Conservation (phyloP, 2,888 invertebrate genomes). For the Lydus trimaculatus region DNA sequence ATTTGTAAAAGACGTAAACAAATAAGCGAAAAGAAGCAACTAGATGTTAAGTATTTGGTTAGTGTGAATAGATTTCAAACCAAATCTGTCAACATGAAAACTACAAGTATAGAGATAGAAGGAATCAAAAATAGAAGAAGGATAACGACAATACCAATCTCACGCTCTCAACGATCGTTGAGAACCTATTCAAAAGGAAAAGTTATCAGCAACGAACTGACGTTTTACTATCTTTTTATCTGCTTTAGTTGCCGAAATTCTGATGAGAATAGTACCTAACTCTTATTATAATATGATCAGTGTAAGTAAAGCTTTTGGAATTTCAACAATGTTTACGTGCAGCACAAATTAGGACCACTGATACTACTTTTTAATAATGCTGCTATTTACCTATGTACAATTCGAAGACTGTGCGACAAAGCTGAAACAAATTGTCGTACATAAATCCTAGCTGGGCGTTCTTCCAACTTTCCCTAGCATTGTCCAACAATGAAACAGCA, state of each 20-base stretch:
- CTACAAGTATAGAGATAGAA: background rate
- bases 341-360: no score
- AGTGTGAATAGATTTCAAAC: background rate
- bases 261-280: background rate
- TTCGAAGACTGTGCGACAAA: slow-evolving; percentile 68
- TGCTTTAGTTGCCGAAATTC: background rate
- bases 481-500: slow-evolving; percentile 70
- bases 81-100: background rate
- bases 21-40: background rate
- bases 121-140: background rate
- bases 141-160: slow-evolving; percentile 6
- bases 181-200: background rate
- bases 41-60: background rate
- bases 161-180: background rate
- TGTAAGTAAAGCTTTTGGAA: no score
- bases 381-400: slow-evolving; percentile 70
- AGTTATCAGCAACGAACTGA: background rate
- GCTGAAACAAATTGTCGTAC: slow-evolving; percentile 74
- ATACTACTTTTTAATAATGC: background rate
- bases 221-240: slow-evolving; percentile 1
- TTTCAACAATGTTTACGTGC: background rate
- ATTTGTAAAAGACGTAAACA: background rate
- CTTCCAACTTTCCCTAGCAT: slow-evolving; percentile 65
- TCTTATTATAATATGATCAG: background rate
- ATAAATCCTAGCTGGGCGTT: slow-evolving; percentile 65